These are phyloP conservation scores for Teleogryllus occipitalis DNA, from an alignment of 1,140 invertebrate species.

Conservation along the genomic window DNA sequence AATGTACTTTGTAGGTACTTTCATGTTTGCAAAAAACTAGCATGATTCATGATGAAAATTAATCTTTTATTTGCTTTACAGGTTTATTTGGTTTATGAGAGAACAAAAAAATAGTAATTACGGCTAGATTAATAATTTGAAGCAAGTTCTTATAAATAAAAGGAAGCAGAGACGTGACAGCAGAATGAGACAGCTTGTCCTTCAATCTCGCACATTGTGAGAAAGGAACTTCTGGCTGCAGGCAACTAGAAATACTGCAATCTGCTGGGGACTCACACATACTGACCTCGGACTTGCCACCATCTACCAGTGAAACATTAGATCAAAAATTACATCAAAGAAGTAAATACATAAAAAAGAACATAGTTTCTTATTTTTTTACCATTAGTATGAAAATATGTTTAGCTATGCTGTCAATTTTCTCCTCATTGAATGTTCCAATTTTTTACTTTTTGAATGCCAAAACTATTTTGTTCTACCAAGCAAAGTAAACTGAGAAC, in stretches of 20 bases:
- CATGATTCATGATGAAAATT: not conserved
- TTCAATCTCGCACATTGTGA: conserved; percentile 1
- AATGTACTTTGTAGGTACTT: too few relatives aligned
- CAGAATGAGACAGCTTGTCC: not conserved
- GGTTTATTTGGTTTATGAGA: not conserved
- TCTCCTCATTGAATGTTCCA: conserved; percentile 5
- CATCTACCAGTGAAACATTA: conserved; percentile 18
- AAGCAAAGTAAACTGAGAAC: not conserved
- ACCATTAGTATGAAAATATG: conserved; percentile 18
- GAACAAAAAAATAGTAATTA: not conserved
- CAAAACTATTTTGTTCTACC: conserved; percentile 6
- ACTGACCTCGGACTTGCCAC: conserved; percentile 19
- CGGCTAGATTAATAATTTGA: not conserved
- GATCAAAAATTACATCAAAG: not conserved
- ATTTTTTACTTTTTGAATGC: conserved; percentile 1
- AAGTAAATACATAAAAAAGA: conserved; percentile 13
- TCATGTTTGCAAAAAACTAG: too few relatives aligned
- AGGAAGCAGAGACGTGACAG: not conserved
- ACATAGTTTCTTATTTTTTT: conserved; percentile 21
- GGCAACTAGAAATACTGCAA: not conserved
- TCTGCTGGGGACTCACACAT: conserved; percentile 3
- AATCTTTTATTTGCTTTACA: not conserved
- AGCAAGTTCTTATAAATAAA: not conserved
- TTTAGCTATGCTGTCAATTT: conserved; percentile 20
- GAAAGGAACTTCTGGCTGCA: not conserved